A percentile compares a stretch with the other conserved stretches of the same genome.
These are phyloP conservation scores for Thrips palmi DNA, from an alignment of 1,140 invertebrate species.

Conservation along the genomic window DNA sequence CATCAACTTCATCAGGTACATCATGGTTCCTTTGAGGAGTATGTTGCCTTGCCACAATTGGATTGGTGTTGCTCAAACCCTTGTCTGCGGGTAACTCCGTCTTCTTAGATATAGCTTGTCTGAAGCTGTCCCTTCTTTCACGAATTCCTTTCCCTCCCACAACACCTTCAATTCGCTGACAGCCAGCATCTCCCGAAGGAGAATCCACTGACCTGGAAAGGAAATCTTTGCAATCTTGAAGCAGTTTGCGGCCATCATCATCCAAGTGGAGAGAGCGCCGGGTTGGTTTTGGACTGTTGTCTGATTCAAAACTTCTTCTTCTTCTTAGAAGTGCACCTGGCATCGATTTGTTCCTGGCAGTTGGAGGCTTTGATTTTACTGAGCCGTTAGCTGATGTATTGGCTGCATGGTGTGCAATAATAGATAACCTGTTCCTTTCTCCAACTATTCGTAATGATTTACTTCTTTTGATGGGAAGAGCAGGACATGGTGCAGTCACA, in stretches of 20 bases:
- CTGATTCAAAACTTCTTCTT: not conserved
- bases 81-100: not conserved
- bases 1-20: slow-evolving; percentile 2
- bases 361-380: not conserved
- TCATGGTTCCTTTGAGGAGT: slow-evolving; percentile 10
- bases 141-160: slow-evolving; percentile 20
- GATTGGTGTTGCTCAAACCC: too few relatives aligned
- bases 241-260: not conserved
- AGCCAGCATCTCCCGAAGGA: slow-evolving; percentile 4
- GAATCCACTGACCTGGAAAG: not conserved
- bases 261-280: slow-evolving; percentile 7
- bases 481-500: slow-evolving; percentile 1
- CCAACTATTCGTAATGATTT: slow-evolving; percentile 23
- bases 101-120: slow-evolving; percentile 23
- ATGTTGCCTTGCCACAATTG: not conserved
- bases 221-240: not conserved
- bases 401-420: slow-evolving; percentile 3
- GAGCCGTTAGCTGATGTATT: not conserved
- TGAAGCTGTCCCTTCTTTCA: slow-evolving; percentile 25
- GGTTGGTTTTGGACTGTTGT: not conserved
- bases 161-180: slow-evolving; percentile 13
- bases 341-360: not conserved
- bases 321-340: slow-evolving; percentile 4
- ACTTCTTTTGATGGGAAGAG: slow-evolving; percentile 20
- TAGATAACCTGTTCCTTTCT: slow-evolving; percentile 12